Percentiles rank a stretch among this genome's conserved stretches.
Conservation (phyloP, 2,113 vertebrate species). For the Rhombomys opimus region DNA sequence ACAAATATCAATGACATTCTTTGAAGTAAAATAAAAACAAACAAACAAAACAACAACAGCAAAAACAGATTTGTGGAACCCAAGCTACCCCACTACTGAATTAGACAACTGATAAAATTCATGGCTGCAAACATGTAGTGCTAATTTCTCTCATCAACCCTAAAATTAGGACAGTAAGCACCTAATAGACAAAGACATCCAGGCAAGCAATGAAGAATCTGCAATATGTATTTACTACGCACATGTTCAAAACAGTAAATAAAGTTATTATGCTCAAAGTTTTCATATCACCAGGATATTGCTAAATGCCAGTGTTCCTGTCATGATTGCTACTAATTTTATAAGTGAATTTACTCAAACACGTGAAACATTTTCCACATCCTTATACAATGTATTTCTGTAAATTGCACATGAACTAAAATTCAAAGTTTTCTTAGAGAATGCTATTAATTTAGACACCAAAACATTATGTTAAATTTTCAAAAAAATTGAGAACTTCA, state of each 20-base stretch:
- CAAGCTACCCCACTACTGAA: not conserved
- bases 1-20: not conserved
- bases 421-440: not conserved
- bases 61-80: constrained; percentile 7
- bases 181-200: not conserved
- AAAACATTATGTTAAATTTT: not conserved
- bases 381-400: not conserved
- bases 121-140: accelerated
- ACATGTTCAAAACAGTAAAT: constrained; percentile 32
- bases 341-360: not conserved
- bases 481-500: not conserved
- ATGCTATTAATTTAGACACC: not conserved
- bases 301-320: not conserved
- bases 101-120: not conserved
- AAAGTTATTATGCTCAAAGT: not conserved
- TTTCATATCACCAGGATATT: not conserved
- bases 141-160: constrained; percentile 24
- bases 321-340: not conserved
- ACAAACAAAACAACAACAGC: not conserved
- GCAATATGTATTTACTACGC: not conserved
- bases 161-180: not conserved
- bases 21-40: not conserved
- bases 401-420: not conserved
- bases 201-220: not conserved
- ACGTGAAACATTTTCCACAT: not conserved